Percentiles rank a stretch among this genome's conserved stretches.
These are phyloP conservation scores for Lucilia sericata DNA, from an alignment of 1,140 invertebrate species.

Conservation along the genomic window DNA sequence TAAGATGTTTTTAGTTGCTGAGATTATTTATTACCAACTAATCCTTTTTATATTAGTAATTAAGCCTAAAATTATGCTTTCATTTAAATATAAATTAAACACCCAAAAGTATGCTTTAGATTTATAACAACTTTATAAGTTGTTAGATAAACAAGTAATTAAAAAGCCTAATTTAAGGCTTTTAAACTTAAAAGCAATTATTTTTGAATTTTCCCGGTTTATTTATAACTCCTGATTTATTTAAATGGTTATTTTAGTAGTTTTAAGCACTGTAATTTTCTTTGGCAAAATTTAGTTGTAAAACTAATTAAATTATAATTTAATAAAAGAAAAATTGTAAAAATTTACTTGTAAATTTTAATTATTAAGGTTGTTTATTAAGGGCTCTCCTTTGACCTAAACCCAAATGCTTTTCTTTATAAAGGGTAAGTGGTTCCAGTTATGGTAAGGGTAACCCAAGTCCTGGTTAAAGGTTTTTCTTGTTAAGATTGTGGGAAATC, in stretches of 20 bases:
- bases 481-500: not conserved
- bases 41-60: not conserved
- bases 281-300: not conserved
- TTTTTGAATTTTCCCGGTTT: too few relatives aligned
- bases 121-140: too few relatives aligned
- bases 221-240: too few relatives aligned
- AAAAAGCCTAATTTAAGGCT: too few relatives aligned
- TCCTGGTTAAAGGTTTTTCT: slow-evolving; percentile 31
- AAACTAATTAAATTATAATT: not conserved
- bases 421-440: not conserved
- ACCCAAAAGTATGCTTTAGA: not conserved
- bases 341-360: not conserved
- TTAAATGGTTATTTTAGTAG: too few relatives aligned
- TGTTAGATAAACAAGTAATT: too few relatives aligned
- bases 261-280: too few relatives aligned
- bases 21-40: not conserved
- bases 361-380: not conserved
- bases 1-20: not conserved
- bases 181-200: too few relatives aligned
- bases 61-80: slow-evolving; percentile 9
- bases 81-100: not conserved
- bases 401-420: slow-evolving; percentile 1
- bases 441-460: not conserved
- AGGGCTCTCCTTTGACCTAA: not conserved
- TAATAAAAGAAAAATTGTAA: not conserved